phyloP scores from a whole-genome alignment of 2,797 vertebrate species.

The Rachycentron canadum region DNA sequence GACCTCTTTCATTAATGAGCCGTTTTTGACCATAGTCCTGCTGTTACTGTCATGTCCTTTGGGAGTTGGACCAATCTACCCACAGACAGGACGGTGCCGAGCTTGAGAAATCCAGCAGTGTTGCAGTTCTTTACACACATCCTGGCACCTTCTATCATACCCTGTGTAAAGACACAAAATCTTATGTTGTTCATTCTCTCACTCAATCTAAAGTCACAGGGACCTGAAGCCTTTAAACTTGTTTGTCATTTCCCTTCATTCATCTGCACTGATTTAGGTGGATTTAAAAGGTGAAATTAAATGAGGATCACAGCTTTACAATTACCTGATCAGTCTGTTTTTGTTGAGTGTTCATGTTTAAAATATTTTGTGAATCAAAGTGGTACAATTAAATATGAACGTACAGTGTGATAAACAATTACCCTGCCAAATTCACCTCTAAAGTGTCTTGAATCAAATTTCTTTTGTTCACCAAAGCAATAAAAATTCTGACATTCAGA shows the following conservation, averaged over 20 bases:
- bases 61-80: slow-evolving; percentile 24
- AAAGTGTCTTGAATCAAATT: background rate
- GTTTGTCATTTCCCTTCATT: slow-evolving; percentile 10
- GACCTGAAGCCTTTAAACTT: slow-evolving; percentile 24
- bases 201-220: background rate
- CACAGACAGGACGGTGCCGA: slow-evolving; percentile 5
- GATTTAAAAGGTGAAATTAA: slow-evolving; percentile 45
- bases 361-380: background rate
- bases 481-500: background rate
- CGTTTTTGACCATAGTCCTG: slow-evolving; percentile 41
- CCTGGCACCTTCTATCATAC: background rate
- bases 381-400: slow-evolving; percentile 1
- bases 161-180: slow-evolving; percentile 25
- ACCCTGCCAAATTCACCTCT: background rate
- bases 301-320: slow-evolving; percentile 35
- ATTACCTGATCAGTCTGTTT: slow-evolving; percentile 30
- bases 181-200: slow-evolving; percentile 15
- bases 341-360: background rate
- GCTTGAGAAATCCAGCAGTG: slow-evolving; percentile 9
- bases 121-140: slow-evolving; percentile 10
- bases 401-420: background rate
- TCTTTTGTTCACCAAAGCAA: background rate
- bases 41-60: slow-evolving; percentile 23
- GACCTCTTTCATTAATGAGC: slow-evolving; percentile 51
- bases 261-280: slow-evolving; percentile 21